Conservation (phyloP, 1,140 invertebrate species). For the Lasaia peninsularis region DNA sequence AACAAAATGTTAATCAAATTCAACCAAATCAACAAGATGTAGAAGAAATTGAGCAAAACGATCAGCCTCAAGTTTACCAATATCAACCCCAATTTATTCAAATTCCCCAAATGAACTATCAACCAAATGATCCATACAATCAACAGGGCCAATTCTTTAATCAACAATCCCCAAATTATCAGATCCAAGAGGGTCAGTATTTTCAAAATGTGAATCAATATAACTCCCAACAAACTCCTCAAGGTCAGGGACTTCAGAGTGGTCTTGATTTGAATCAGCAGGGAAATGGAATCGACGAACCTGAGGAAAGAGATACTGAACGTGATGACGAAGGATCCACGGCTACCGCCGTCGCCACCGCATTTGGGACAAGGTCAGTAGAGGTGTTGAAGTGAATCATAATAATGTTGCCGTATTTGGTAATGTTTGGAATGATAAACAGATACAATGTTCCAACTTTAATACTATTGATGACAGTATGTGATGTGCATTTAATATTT, state of each 20-base stretch:
- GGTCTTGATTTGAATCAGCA: constrained; percentile 58
- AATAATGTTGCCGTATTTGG: constrained; percentile 24
- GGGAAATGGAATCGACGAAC: constrained; percentile 50
- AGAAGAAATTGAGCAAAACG: constrained; percentile 5
- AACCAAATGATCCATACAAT: constrained; percentile 32
- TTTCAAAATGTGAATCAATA: constrained; percentile 29
- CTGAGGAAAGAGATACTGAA: constrained; percentile 38
- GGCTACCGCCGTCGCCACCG: constrained; percentile 56
- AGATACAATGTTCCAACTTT: neutral
- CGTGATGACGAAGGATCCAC: constrained; percentile 40
- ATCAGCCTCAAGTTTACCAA: constrained; percentile 15
- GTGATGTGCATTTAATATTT: neutral
- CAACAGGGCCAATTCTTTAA: constrained; percentile 30
- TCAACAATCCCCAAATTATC: constrained; percentile 32
- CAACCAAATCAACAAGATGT: constrained; percentile 24
- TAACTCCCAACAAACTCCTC: constrained; percentile 26
- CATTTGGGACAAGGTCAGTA: constrained; percentile 62
- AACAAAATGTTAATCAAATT: constrained; percentile 18
- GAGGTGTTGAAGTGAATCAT: constrained; percentile 23
- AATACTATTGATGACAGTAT: constrained; percentile 12
- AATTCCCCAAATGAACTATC: constrained; percentile 30
- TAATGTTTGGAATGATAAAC: constrained; percentile 29
- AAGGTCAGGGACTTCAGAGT: constrained; percentile 57
- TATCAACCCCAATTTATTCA: constrained; percentile 18
- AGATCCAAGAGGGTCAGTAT: constrained; percentile 35